Conservation (phyloP, 2,113 vertebrate genomes). For the Tachycineta bicolor region DNA sequence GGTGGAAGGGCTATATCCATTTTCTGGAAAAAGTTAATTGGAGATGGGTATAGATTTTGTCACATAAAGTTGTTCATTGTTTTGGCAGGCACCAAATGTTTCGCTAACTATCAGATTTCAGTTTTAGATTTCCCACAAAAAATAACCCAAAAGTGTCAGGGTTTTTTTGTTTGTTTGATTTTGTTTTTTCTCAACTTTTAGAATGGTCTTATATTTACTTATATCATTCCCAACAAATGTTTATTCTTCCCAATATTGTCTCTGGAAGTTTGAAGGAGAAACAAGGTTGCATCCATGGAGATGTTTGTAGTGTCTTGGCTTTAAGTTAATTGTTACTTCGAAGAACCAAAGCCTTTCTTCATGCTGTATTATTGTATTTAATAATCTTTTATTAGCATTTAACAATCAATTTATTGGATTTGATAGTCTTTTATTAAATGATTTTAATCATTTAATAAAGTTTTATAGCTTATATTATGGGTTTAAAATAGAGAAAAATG, state of each 20-base stretch:
- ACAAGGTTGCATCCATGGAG: not conserved
- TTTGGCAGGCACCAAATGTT: not conserved
- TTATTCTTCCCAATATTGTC: not conserved
- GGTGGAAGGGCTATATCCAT: not conserved
- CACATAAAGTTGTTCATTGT: not conserved
- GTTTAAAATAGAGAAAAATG: not conserved
- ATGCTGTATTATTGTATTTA: not conserved
- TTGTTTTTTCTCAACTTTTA: not conserved
- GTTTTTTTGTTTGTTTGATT: not conserved
- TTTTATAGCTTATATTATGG: too few species aligned
- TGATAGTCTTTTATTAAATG: not conserved
- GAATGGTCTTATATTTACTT: not conserved
- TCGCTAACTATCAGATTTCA: not conserved
- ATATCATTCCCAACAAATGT: not conserved
- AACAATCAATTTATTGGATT: not conserved
- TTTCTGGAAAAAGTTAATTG: not conserved
- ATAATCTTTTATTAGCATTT: not conserved
- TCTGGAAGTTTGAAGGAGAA: not conserved
- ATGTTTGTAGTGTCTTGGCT: not conserved
- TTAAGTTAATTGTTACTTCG: not conserved
- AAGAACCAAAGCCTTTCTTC: not conserved
- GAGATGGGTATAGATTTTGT: not conserved
- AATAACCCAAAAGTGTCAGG: accelerated
- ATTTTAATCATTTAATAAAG: too few species aligned
- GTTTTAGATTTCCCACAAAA: not conserved